A percentile compares a stretch with the other conserved stretches of the same genome.
Conservation (phyloP, 2,888 invertebrate genomes). For the Acanthosepion esculentum region DNA sequence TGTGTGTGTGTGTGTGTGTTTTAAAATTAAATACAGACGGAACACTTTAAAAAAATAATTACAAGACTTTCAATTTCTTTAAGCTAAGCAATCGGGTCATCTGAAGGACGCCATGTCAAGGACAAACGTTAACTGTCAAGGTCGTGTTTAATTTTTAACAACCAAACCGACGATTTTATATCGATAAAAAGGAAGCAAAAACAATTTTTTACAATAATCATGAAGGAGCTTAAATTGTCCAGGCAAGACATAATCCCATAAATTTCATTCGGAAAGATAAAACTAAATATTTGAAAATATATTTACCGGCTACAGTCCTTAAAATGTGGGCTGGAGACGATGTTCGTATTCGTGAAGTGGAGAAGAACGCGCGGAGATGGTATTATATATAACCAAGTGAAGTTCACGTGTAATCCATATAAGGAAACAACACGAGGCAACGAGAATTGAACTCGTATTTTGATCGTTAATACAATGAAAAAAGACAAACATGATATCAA, state of each 20-base stretch:
- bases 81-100: neutral
- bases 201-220: neutral
- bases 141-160: neutral
- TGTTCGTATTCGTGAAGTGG: neutral
- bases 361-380: neutral
- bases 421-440: neutral
- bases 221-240: neutral
- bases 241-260: neutral
- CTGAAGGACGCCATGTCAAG: constrained; percentile 33
- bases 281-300: neutral
- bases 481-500: neutral
- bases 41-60: neutral
- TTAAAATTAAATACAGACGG: neutral
- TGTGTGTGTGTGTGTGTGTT: too few species aligned
- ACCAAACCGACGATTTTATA: neutral
- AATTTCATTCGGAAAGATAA: neutral
- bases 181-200: neutral
- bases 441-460: too few species aligned
- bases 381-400: neutral
- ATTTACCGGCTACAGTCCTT: neutral
- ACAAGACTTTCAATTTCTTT: neutral
- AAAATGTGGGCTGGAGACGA: neutral
- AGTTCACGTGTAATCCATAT: constrained; percentile 9
- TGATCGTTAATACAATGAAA: neutral
- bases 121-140: constrained; percentile 11